Conservation (phyloP, 2,888 invertebrate species). For the Chalcosyrphus nemorum region DNA sequence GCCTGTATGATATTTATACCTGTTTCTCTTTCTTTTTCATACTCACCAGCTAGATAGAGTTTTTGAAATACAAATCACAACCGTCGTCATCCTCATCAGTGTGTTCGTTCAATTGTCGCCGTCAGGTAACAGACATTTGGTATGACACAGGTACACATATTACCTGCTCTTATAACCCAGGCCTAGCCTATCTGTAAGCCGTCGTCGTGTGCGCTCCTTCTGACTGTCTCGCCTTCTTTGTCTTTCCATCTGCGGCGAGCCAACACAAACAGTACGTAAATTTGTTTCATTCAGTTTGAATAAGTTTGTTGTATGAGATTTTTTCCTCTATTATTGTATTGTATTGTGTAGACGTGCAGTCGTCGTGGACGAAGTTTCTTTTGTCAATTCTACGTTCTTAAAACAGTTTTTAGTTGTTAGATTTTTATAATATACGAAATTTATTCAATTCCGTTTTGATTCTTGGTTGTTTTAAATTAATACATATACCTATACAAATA, state of each 20-base stretch:
- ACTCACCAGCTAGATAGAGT: background rate
- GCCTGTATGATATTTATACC: too few species aligned
- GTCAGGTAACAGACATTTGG: background rate
- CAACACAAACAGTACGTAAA: slow-evolving; percentile 24
- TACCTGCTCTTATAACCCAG: slow-evolving; percentile 24
- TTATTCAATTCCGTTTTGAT: background rate
- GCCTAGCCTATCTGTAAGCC: slow-evolving; percentile 26
- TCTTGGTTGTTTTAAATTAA: background rate
- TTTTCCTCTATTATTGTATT: slow-evolving; percentile 23
- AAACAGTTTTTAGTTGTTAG: background rate
- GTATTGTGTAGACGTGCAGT: slow-evolving; percentile 26
- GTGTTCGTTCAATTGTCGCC: background rate
- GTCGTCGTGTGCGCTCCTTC: slow-evolving; percentile 25
- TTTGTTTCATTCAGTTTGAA: slow-evolving; percentile 20
- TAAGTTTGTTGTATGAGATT: slow-evolving; percentile 42
- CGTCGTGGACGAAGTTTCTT: slow-evolving; percentile 34
- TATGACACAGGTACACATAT: background rate
- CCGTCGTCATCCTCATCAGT: background rate
- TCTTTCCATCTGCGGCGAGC: slow-evolving; percentile 6
- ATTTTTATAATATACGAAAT: background rate
- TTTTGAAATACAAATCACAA: background rate
- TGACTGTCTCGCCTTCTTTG: background rate
- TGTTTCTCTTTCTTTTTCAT: slow-evolving; percentile 6
- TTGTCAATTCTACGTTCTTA: slow-evolving; percentile 20
- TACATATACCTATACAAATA: too few species aligned